Percentiles rank a stretch among this genome's conserved stretches.
Evolutionary conservation across 2,113 vertebrate species (phyloP).

Genomic region (Lophius piscatorius): DNA sequence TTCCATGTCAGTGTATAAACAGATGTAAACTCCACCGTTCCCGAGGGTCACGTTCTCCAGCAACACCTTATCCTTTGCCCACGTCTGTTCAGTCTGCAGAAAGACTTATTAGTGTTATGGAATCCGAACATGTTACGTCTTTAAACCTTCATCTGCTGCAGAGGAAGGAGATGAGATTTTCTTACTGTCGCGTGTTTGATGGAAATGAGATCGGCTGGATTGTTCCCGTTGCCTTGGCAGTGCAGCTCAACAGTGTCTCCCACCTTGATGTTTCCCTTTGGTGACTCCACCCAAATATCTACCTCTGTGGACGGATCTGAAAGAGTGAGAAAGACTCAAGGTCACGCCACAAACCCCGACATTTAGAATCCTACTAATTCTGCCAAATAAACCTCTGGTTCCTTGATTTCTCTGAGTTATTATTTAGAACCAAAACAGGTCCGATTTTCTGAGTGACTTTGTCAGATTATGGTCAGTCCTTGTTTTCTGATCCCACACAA

Average conservation of each 20-base stretch:
- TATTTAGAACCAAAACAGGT: too few relatives aligned
- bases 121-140: too few relatives aligned
- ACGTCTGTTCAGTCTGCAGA: rapidly evolving
- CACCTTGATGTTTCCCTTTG: slow-evolving; percentile 66
- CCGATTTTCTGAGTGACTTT: too few relatives aligned
- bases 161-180: background rate
- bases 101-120: slow-evolving; percentile 3
- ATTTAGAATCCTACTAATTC: too few relatives aligned
- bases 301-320: slow-evolving; percentile 61
- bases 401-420: too few relatives aligned
- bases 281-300: slow-evolving; percentile 64
- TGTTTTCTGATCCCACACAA: too few relatives aligned
- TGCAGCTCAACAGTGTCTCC: slow-evolving; percentile 55
- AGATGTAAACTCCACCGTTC: slow-evolving; percentile 33
- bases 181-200: slow-evolving; percentile 14
- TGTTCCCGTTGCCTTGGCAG: slow-evolving; percentile 58
- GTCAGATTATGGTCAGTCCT: too few relatives aligned
- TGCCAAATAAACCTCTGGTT: too few relatives aligned
- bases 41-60: slow-evolving; percentile 37
- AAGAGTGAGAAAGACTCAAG: slow-evolving; percentile 20
- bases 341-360: background rate
- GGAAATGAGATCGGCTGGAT: rapidly evolving
- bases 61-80: rapidly evolving
- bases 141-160: background rate
- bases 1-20: background rate